phyloP scores from a whole-genome alignment of 92 coral and sea anemone genomes.

The Chrysogorgia sp. region DNA sequence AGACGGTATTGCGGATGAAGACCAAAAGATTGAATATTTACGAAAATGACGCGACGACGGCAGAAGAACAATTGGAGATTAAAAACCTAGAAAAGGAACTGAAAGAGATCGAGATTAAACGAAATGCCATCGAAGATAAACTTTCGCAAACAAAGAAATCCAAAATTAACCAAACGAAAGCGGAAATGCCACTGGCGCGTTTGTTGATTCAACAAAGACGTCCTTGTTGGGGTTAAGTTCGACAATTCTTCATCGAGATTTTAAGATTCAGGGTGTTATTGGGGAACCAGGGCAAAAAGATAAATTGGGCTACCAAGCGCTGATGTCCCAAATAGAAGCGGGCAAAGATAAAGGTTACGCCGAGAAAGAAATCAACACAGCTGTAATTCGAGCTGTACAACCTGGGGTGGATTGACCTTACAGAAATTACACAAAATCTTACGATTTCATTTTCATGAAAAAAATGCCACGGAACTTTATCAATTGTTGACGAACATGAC shows the following conservation, averaged over 20 bases:
- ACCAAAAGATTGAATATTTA: slow-evolving; percentile 24
- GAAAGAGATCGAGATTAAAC: not conserved
- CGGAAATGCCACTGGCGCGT: too few species aligned
- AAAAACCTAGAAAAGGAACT: not conserved
- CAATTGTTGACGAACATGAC: slow-evolving; percentile 56
- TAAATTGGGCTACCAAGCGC: slow-evolving; percentile 60
- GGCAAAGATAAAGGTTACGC: slow-evolving; percentile 51
- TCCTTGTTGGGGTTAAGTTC: too few species aligned
- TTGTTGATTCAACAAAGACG: slow-evolving; percentile 1
- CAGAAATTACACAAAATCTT: slow-evolving; percentile 52
- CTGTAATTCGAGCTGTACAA: slow-evolving; percentile 61
- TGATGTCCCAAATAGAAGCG: slow-evolving; percentile 63
- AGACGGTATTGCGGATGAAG: slow-evolving; percentile 15
- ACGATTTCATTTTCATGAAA: slow-evolving; percentile 67
- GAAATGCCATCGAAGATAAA: not conserved
- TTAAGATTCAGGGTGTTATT: slow-evolving; percentile 56
- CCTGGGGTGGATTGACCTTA: slow-evolving; percentile 59
- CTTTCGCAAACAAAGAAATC: not conserved
- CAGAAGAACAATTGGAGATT: not conserved
- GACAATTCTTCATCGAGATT: slow-evolving; percentile 51
- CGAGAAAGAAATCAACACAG: slow-evolving; percentile 55
- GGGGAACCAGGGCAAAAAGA: slow-evolving; percentile 65
- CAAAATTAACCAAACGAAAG: slow-evolving; percentile 3
- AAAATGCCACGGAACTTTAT: slow-evolving; percentile 61
- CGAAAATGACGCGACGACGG: not conserved